Evolutionary conservation across 2,113 vertebrate species (phyloP), one percentile per base, ranked within the genome.

Genomic region (Garra rufa): DNA sequence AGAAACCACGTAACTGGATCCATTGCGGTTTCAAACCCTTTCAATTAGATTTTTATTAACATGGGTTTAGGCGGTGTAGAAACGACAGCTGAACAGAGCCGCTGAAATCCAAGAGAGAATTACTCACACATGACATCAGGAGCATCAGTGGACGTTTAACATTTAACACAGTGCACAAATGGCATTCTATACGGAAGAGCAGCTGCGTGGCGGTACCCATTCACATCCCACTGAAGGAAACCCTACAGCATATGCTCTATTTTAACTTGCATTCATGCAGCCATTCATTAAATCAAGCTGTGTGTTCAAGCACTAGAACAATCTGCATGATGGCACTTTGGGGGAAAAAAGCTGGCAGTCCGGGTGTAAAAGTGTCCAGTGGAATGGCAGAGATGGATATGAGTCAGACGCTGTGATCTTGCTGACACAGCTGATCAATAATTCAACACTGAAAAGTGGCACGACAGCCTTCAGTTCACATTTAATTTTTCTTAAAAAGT

Each of bases 41-140:
- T 89, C 88, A 93, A 92, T 93, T 91, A 91, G 81, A 59, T 87
- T 91, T 93, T 90, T 91, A 93, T 93, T 90, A 93, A 92, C 69
- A 41, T 86, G 82, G 88, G 85, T 76, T 93, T 91, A 87, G 90
- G 90, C 46, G 48, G 88, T 89, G 91, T 88, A 87, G 85, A 90
- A 88, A 89, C 88, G 92, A 90, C 92, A 93, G 92, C 93, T 94
- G 93, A 83, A 85, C 83, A 88, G 86, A 88, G 83, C 83, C 83
- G 21, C 67, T 83, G 75, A 11, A 63, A 85, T 86, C 79, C 17
- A 17, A 65, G 55, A 83, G 61, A 82, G 88, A 89, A 92, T 92
- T 91, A 88, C 89, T 88, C 88, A 88, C 83, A 89, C 90, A 90
- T 93, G 91, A 93, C 90, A 89, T 92, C 88, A 92, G 83, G 86